Base-by-base conservation (phyloP, 2,888 invertebrate genomes). In the Coelinius sp. region DNA sequence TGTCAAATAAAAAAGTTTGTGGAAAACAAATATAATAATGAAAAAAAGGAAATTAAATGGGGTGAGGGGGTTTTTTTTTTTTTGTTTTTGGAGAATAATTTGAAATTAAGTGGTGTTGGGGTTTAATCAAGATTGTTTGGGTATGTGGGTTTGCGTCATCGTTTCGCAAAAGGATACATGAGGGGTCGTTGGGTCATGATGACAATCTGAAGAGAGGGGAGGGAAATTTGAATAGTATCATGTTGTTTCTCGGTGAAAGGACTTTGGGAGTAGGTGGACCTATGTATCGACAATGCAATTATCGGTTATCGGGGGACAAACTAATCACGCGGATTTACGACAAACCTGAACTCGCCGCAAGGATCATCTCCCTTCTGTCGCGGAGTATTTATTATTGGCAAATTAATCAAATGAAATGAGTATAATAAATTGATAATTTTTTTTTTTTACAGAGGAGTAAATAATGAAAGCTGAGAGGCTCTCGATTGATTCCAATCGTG, bases 321-420 rank as follows among this genome's bases (percentile, higher is more conserved):
- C 31, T 62, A 71, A 67, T 62, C 52, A 62, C 66, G 49, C 66
- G 66, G 44, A 71, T 62, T 67, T 31, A n/a, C 22, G 46, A 71
- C 31, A 67, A 56, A 31, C 56, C 66, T 41, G 56, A 41, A 56
- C 44, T 53, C 44, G 65, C 65, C 70, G 65, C 70, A 65, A 59
- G 70, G 70, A 65, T 70, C 70, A 70, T 70, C 70, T 70, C 70
- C 70, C 70, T 70, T 70, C 64, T 64, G 20, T 69, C 64, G 35
- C 10, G 49, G 24, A 69, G 38, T 53, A n/a, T 49, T 20, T 52
- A 14, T 53, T 2, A 14, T 41, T 22, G n/a, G 20, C 17, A 38
- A 63, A 17, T 35, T n/a, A 31, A 59, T 1, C 10, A 14, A 31
- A 59, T 35, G 4, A 41, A 63, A 20, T 20, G 20, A 24, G 8